A percentile compares a stretch with the other conserved stretches of the same genome.
These are phyloP conservation scores for Helicoverpa assulta DNA, from an alignment of 2,888 invertebrate genomes.

Conservation along the genomic window DNA sequence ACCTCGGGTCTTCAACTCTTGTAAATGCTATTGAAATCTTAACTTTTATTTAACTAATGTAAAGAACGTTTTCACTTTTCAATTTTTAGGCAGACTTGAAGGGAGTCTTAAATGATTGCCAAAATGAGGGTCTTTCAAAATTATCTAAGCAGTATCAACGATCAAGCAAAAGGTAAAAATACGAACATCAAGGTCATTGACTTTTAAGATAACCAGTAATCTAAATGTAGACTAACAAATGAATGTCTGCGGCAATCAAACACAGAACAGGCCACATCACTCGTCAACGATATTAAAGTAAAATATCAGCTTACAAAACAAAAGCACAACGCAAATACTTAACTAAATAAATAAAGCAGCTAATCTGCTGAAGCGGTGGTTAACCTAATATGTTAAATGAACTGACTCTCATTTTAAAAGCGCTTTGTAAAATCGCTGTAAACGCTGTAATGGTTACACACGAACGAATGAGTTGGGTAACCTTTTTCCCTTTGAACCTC, in stretches of 20 bases:
- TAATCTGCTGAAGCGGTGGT: slow-evolving; percentile 44
- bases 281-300: slow-evolving; percentile 11
- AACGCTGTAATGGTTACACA: slow-evolving; percentile 40
- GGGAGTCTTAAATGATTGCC: too few species aligned
- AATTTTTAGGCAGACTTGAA: too few species aligned
- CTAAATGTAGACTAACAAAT: too few species aligned
- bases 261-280: neutral
- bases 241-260: neutral
- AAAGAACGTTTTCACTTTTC: too few species aligned
- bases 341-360: slow-evolving; percentile 35
- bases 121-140: too few species aligned
- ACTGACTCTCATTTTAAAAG: slow-evolving; percentile 54
- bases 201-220: too few species aligned
- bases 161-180: too few species aligned
- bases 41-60: too few species aligned
- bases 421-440: slow-evolving; percentile 37
- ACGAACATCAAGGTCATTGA: too few species aligned
- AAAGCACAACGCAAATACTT: slow-evolving; percentile 23
- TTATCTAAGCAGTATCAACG: too few species aligned
- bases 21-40: neutral
- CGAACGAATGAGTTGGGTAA: slow-evolving; percentile 26
- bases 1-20: neutral
- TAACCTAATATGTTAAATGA: slow-evolving; percentile 61
- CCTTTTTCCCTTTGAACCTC: slow-evolving; percentile 25
- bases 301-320: slow-evolving; percentile 20